These are phyloP conservation scores for Apamea monoglypha DNA, from an alignment of 2,888 invertebrate genomes.

Conservation along the genomic window DNA sequence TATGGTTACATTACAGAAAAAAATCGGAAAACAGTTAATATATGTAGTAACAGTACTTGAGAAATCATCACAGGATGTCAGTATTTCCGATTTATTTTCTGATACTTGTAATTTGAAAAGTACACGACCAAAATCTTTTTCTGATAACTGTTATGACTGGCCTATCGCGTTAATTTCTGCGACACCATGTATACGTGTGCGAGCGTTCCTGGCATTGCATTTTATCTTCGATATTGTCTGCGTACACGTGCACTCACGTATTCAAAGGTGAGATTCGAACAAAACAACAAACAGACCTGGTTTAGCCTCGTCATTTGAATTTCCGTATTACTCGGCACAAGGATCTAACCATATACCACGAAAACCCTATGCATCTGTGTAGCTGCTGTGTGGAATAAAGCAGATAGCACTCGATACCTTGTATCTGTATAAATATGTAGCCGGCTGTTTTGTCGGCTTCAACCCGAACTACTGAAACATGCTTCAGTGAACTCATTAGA, in stretches of 20 bases:
- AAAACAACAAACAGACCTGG: too few relatives aligned
- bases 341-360: not conserved
- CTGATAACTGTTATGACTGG: too few relatives aligned
- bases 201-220: not conserved
- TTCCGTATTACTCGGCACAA: not conserved
- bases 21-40: too few relatives aligned
- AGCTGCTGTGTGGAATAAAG: not conserved
- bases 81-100: too few relatives aligned
- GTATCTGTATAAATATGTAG: not conserved
- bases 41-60: too few relatives aligned
- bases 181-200: not conserved
- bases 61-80: too few relatives aligned
- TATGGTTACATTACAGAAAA: too few relatives aligned
- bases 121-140: too few relatives aligned
- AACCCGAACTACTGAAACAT: not conserved
- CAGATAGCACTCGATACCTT: not conserved
- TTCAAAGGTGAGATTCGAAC: not conserved
- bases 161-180: too few relatives aligned
- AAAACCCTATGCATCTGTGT: not conserved
- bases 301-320: not conserved
- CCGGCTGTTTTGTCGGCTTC: not conserved
- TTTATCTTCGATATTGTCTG: not conserved
- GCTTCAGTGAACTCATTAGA: slow-evolving; percentile 13
- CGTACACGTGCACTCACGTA: not conserved
- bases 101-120: too few relatives aligned